Evolutionary conservation across 2,797 vertebrate species (phyloP).

Genomic region (Gymnoscopelus braueri): DNA sequence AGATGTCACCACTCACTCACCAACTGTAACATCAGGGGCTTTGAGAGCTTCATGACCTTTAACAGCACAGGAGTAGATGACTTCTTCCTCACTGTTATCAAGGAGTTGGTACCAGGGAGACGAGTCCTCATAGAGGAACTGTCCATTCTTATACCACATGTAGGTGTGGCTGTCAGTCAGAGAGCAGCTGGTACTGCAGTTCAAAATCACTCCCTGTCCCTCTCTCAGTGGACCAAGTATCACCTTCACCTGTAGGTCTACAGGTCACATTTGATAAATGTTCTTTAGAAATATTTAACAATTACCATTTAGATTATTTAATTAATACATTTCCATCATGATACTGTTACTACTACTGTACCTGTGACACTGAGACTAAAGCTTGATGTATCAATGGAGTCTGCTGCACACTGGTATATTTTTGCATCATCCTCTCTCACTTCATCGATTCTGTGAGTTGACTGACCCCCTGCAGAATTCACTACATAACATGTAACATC

Average conservation of each 20-base stretch:
- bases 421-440: constrained; percentile 15
- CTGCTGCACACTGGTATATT: not conserved
- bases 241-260: constrained; percentile 59
- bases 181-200: no score
- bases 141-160: not conserved
- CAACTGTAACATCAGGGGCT: constrained; percentile 16
- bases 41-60: no score
- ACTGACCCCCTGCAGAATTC: not conserved
- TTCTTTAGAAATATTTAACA: no score
- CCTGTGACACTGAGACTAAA: constrained; percentile 21
- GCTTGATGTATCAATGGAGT: not conserved
- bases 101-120: constrained; percentile 37
- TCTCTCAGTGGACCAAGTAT: constrained; percentile 13
- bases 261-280: no score
- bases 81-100: not conserved
- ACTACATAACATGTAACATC: not conserved
- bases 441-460: constrained; percentile 27
- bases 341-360: not conserved
- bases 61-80: not conserved
- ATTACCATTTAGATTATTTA: not conserved
- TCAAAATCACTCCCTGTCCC: no score
- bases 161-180: no score
- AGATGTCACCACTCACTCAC: not conserved
- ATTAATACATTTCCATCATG: not conserved
- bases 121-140: constrained; percentile 26